These are phyloP conservation scores for Sebastes glaucus DNA, from an alignment of 2,797 vertebrate species.

Conservation along the genomic window DNA sequence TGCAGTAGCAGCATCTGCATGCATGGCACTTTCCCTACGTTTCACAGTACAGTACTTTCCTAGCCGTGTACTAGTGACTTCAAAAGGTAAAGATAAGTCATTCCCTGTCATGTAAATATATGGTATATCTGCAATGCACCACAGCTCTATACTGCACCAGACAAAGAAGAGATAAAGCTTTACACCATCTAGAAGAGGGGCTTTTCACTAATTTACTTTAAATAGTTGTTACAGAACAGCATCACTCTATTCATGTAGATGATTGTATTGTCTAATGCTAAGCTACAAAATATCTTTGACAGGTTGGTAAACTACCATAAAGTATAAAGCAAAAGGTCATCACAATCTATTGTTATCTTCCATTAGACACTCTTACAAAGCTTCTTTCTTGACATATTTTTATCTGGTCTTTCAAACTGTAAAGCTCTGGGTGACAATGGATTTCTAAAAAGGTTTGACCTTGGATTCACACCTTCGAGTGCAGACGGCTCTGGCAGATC, in stretches of 20 bases:
- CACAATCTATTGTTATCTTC: slow-evolving; percentile 21
- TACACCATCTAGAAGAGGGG: background rate
- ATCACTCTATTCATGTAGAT: background rate
- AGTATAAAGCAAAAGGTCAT: slow-evolving; percentile 32
- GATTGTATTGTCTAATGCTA: background rate
- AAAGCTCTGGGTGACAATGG: slow-evolving; percentile 41
- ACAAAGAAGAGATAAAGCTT: background rate
- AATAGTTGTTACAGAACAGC: background rate
- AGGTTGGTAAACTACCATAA: slow-evolving; percentile 18
- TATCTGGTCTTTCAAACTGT: slow-evolving; percentile 28
- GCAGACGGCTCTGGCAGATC: slow-evolving; percentile 47
- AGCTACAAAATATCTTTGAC: background rate
- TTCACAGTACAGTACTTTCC: slow-evolving; percentile 4
- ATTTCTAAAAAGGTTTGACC: slow-evolving; percentile 65
- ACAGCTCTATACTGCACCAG: slow-evolving; percentile 12
- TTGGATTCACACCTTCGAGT: slow-evolving; percentile 48
- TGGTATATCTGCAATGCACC: slow-evolving; percentile 54
- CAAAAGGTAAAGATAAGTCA: slow-evolving; percentile 43
- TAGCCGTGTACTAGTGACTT: slow-evolving; percentile 13
- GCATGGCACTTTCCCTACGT: background rate
- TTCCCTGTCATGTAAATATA: slow-evolving; percentile 36
- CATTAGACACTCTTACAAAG: slow-evolving; percentile 11
- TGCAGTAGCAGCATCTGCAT: slow-evolving; percentile 6
- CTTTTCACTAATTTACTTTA: background rate
- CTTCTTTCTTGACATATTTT: slow-evolving; percentile 39